Conservation (phyloP, 2,113 vertebrate species). For the Calyptomena viridis region DNA sequence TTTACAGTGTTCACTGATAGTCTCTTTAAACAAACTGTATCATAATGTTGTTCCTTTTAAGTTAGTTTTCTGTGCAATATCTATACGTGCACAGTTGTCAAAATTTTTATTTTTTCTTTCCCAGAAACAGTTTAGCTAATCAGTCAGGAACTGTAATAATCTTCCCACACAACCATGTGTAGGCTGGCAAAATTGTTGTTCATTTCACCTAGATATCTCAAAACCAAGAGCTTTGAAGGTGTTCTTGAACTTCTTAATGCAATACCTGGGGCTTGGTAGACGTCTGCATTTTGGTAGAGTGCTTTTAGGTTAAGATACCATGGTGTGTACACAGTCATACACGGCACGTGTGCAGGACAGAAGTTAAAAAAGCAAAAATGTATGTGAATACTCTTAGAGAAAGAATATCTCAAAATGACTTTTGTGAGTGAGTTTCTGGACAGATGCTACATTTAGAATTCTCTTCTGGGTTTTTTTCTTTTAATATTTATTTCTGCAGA, state of each 20-base stretch:
- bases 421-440: background rate
- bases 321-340: background rate
- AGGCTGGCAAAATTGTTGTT: conserved; percentile 34
- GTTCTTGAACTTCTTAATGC: background rate
- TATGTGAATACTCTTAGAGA: background rate
- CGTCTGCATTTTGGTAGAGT: background rate
- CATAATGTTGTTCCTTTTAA: background rate
- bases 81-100: background rate
- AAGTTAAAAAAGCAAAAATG: background rate
- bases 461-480: background rate
- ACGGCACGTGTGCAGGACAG: background rate
- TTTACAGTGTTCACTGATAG: background rate
- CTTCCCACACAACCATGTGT: conserved; percentile 13
- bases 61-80: background rate
- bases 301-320: background rate
- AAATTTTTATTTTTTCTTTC: conserved; percentile 36
- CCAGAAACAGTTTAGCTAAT: conserved; percentile 5
- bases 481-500: background rate
- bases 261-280: background rate
- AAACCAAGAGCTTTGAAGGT: conserved; percentile 14
- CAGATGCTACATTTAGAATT: background rate
- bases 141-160: conserved; percentile 30
- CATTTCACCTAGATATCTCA: conserved; percentile 14
- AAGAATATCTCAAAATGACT: background rate
- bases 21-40: background rate